Base-by-base conservation (phyloP, 2,888 invertebrate species). In the Brachylomia viminalis region DNA sequence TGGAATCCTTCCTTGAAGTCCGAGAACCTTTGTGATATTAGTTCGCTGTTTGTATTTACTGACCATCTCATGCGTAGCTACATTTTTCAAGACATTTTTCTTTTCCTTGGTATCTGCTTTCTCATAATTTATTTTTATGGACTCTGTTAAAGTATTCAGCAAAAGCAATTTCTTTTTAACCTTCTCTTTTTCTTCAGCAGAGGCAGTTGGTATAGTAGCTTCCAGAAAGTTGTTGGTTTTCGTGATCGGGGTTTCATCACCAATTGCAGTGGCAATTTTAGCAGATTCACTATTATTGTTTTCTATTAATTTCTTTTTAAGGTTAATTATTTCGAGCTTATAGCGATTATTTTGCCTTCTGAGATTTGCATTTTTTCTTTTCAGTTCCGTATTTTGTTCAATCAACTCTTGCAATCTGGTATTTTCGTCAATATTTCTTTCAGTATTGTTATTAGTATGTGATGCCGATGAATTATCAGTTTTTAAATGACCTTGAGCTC, bases 211-310 rank as follows among this genome's bases (percentile, higher is more conserved):
- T 66, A 64, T 58, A 49, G 65, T 66, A 66, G 47, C 65, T 66
- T 66, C 65, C 65, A 66, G 65, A 66, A 66, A 66, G 10, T 78
- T 75, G 67, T 73, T 54, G 10, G 49, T 69, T 27, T 38, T 65
- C 67, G 65, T 70, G 67, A 33, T 74, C 27, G 52, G 33, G 42
- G 62, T 64, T 72, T 72, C 42, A 71, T 45, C 59, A 71, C 58
- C 71, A 45, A 61, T 59, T 71, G 61, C 71, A 71, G 61, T 64
- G 64, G 17, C 66, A 59, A 82, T 75, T 75, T 68, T 52, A 42
- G 58, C 67, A 6, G 61, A 64, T 64, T 64, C 52, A 64, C 64
- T 64, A 67, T 61, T 38, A 45, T 54, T 61, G 52, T 54, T 33
- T 66, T 66, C 30, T 65, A 65, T 65, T 6, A 49, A 66, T 66